phyloP scores from a whole-genome alignment of 2,888 invertebrate genomes.

The Argyresthia goedartella region DNA sequence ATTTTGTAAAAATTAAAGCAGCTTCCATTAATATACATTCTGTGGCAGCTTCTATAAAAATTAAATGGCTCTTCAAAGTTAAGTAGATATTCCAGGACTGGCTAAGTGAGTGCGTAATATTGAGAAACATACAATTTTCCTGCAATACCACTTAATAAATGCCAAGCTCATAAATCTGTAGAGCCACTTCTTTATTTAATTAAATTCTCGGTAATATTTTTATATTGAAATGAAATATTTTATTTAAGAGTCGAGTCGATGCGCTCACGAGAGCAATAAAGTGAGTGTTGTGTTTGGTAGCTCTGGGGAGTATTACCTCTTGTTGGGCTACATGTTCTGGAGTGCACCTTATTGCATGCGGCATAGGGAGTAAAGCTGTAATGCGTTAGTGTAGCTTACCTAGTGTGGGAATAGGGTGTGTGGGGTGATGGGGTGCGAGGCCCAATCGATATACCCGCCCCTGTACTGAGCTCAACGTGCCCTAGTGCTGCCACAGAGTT shows the following conservation, averaged over 20 bases:
- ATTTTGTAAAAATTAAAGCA: too few species aligned
- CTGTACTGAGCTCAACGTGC: constrained; percentile 20
- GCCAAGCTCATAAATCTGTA: background rate
- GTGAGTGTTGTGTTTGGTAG: constrained; percentile 30
- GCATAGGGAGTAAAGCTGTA: background rate
- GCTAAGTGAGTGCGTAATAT: too few species aligned
- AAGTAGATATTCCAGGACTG: too few species aligned
- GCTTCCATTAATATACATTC: too few species aligned
- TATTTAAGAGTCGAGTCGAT: constrained; percentile 24
- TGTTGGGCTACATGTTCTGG: too few species aligned
- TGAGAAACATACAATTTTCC: too few species aligned
- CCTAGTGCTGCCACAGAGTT: constrained; percentile 25
- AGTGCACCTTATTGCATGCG: background rate
- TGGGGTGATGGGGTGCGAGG: constrained; percentile 16
- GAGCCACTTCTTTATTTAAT: background rate
- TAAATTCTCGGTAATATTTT: background rate
- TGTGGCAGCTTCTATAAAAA: too few species aligned
- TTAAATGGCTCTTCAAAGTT: too few species aligned
- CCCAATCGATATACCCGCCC: constrained; percentile 60
- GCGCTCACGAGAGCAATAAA: constrained; percentile 36
- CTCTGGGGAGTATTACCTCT: constrained; percentile 13
- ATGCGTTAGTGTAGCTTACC: background rate
- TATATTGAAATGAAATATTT: constrained; percentile 2
- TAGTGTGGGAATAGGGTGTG: constrained; percentile 18
- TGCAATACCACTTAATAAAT: too few species aligned